Evolutionary conservation across 2,797 vertebrate species (phyloP).

Genomic region (Serranus cabrilla): DNA sequence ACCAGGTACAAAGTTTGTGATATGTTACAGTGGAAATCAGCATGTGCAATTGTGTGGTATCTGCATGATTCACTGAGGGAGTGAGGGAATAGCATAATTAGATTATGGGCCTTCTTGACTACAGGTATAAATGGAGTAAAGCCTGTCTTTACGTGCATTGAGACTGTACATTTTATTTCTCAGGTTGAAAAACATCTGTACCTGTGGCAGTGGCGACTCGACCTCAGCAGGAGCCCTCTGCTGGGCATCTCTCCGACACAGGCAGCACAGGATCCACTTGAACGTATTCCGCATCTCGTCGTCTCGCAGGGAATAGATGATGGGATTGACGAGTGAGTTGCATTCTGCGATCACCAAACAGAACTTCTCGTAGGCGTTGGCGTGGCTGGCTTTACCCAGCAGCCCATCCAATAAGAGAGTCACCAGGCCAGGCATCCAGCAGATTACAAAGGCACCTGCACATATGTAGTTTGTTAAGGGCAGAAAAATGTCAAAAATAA

Average conservation of each 20-base stretch:
- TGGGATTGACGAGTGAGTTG: constrained; percentile 94
- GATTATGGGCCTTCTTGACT: not conserved
- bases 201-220: constrained; percentile 70
- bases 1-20: not conserved
- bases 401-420: constrained; percentile 92
- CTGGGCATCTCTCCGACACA: constrained; percentile 63
- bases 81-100: not conserved
- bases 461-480: constrained; percentile 15
- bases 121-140: not conserved
- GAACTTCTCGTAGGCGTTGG: constrained; percentile 91
- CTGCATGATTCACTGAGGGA: not conserved
- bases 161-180: not conserved
- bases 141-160: not conserved
- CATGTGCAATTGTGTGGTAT: not conserved
- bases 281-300: constrained; percentile 92
- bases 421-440: constrained; percentile 94
- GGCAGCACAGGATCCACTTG: constrained; percentile 88
- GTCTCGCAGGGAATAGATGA: constrained; percentile 93
- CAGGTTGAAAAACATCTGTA: constrained; percentile 23
- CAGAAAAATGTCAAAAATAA: not conserved
- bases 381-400: constrained; percentile 83
- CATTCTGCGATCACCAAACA: constrained; percentile 92
- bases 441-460: constrained; percentile 94
- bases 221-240: constrained; percentile 46
- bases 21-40: not conserved